Conservation (phyloP, 2,797 vertebrate species). For the Zalophus californianus region DNA sequence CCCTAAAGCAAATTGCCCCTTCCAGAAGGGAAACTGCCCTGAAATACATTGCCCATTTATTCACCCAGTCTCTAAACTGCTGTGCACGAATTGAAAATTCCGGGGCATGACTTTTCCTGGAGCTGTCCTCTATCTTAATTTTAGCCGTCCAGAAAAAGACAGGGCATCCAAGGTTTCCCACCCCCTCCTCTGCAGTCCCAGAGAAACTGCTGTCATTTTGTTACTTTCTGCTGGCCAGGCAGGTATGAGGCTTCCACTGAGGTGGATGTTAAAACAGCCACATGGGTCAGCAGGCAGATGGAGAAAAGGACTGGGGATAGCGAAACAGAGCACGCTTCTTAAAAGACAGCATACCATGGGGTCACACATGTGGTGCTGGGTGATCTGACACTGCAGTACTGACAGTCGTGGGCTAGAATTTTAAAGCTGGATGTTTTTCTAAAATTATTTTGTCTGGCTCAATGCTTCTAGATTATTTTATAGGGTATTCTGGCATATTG, state of each 20-base stretch:
- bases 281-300: slow-evolving; percentile 89
- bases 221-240: slow-evolving; percentile 86
- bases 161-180: slow-evolving; percentile 78
- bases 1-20: slow-evolving; percentile 69
- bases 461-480: slow-evolving; percentile 70
- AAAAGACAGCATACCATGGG: slow-evolving; percentile 84
- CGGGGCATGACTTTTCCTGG: slow-evolving; percentile 69
- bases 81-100: slow-evolving; percentile 80
- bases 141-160: slow-evolving; percentile 82
- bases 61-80: slow-evolving; percentile 63
- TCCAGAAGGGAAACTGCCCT: slow-evolving; percentile 73
- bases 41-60: slow-evolving; percentile 70
- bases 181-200: slow-evolving; percentile 83
- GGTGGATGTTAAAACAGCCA: slow-evolving; percentile 85
- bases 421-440: slow-evolving; percentile 81
- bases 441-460: slow-evolving; percentile 81
- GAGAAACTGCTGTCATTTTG: slow-evolving; percentile 88
- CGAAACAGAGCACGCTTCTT: slow-evolving; percentile 83
- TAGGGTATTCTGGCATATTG: slow-evolving; percentile 61
- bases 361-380: slow-evolving; percentile 84
- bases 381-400: slow-evolving; percentile 84
- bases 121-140: slow-evolving; percentile 84
- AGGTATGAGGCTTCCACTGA: slow-evolving; percentile 86
- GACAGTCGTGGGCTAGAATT: slow-evolving; percentile 81
- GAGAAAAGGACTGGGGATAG: slow-evolving; percentile 83